Evolutionary conservation across 2,888 invertebrate species (phyloP).

Genomic region (Molanna angustata): DNA sequence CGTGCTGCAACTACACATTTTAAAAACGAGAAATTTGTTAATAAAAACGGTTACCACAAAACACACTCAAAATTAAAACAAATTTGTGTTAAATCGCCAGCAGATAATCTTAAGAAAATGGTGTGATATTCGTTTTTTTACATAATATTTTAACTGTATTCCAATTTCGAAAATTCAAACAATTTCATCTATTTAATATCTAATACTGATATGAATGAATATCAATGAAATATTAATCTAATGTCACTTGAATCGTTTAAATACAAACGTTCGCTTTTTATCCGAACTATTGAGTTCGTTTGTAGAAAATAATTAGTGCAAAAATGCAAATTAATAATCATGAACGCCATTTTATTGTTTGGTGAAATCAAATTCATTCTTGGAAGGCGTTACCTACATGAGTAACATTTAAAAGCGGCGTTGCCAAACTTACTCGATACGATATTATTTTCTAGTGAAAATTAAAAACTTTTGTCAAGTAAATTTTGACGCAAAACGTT

Average conservation of each 20-base stretch:
- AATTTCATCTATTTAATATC: too few species aligned
- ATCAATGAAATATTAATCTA: too few species aligned
- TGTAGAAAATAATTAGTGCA: neutral
- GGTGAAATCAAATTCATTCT: neutral
- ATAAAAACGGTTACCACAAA: constrained; percentile 20
- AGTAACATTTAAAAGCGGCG: neutral
- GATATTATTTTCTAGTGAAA: too few species aligned
- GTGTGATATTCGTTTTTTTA: constrained; percentile 18
- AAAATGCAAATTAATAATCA: neutral
- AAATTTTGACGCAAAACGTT: too few species aligned
- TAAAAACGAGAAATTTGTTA: constrained; percentile 22
- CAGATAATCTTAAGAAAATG: constrained; percentile 17
- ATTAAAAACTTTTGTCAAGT: too few species aligned
- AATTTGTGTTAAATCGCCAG: constrained; percentile 19
- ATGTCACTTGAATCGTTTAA: too few species aligned
- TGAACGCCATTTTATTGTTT: neutral
- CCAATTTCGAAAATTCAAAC: too few species aligned
- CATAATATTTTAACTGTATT: constrained; percentile 8
- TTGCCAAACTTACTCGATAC: neutral
- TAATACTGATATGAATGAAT: too few species aligned
- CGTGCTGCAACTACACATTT: constrained; percentile 16
- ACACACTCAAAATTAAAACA: constrained; percentile 13
- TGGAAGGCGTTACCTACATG: neutral
- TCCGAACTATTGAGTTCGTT: too few species aligned
- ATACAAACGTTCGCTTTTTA: too few species aligned